phyloP scores from a whole-genome alignment of 2,888 invertebrate species.

The Napeogenes inachia region DNA sequence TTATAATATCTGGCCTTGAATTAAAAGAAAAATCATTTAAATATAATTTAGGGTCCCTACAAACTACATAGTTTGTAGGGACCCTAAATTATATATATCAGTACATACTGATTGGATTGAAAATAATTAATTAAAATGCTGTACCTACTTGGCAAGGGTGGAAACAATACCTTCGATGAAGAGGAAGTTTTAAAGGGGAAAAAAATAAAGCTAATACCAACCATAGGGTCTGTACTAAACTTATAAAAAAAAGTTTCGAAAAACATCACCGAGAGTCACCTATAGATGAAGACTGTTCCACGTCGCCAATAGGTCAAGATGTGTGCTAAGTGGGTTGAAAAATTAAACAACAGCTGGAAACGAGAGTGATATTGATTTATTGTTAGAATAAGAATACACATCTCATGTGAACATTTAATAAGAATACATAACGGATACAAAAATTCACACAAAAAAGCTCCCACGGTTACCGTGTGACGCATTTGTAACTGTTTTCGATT shows the following conservation, averaged over 20 bases:
- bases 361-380: conserved; percentile 25
- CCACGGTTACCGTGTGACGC: conserved; percentile 24
- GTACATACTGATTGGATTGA: no score
- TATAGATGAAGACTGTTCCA: conserved; percentile 13
- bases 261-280: conserved; percentile 9
- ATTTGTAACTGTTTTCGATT: conserved; percentile 21
- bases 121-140: no score
- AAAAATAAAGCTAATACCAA: not conserved
- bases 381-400: conserved; percentile 15
- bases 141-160: no score
- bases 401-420: conserved; percentile 5
- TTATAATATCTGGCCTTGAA: no score
- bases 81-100: no score
- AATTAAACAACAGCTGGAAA: conserved; percentile 21
- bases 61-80: not conserved
- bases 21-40: no score
- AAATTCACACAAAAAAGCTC: conserved; percentile 17
- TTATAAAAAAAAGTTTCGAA: no score
- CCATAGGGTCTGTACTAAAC: not conserved
- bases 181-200: not conserved
- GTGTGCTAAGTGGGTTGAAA: conserved; percentile 21
- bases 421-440: conserved; percentile 17
- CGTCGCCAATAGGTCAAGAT: conserved; percentile 24
- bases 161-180: no score
- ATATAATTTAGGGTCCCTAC: not conserved